A percentile compares a stretch with the other conserved stretches of the same genome.
phyloP scores from a whole-genome alignment of 2,888 invertebrate species.

The Chymomyza procnemis region DNA sequence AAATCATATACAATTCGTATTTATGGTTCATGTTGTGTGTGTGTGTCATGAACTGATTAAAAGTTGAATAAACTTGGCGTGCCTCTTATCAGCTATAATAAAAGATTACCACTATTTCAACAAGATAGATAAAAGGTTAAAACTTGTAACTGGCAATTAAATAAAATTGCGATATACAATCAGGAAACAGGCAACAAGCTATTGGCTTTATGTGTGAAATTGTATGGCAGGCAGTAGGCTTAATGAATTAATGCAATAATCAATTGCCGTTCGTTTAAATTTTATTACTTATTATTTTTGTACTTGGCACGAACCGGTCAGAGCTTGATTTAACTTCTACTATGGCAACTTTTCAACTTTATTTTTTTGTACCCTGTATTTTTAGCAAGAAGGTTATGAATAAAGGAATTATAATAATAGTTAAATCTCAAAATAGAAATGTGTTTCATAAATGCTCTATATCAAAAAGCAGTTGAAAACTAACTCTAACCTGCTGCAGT shows the following conservation, averaged over 20 bases:
- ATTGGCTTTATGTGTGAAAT: not conserved
- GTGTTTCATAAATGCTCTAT: too few relatives aligned
- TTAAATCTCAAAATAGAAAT: too few relatives aligned
- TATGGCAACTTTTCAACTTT: not conserved
- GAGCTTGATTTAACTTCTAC: conserved; percentile 34
- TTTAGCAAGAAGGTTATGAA: too few relatives aligned
- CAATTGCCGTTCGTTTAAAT: conserved; percentile 43
- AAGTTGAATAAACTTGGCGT: conserved; percentile 3
- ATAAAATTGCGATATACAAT: not conserved
- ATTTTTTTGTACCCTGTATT: not conserved
- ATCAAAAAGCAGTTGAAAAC: too few relatives aligned
- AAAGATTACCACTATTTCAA: not conserved
- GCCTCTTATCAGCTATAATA: not conserved
- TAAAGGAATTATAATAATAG: too few relatives aligned
- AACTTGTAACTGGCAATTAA: not conserved
- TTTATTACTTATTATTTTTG: conserved; percentile 30
- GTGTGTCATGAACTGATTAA: not conserved
- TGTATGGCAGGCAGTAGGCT: not conserved
- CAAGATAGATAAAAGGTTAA: not conserved
- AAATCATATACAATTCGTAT: conserved; percentile 5
- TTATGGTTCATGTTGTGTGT: not conserved
- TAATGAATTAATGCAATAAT: conserved; percentile 51
- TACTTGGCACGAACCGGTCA: conserved; percentile 37
- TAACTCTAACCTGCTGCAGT: too few relatives aligned
- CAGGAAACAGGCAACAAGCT: not conserved